These are phyloP conservation scores for Dinocampus coccinellae DNA, from an alignment of 2,888 invertebrate genomes.

Conservation along the genomic window DNA sequence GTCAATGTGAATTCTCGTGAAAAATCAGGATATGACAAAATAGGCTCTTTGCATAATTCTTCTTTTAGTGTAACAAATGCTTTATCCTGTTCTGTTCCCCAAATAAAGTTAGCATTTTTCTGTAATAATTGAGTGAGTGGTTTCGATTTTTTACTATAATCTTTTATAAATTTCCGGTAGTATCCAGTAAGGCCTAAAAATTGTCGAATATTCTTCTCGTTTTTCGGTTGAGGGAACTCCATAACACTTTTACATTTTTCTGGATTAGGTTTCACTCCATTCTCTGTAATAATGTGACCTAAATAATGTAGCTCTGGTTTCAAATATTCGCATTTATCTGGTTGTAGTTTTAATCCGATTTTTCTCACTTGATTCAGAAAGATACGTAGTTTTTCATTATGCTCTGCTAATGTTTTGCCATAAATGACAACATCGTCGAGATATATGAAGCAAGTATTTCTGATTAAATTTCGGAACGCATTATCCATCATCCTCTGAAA, in stretches of 20 bases:
- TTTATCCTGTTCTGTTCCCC: constrained; percentile 30
- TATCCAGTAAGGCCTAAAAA: constrained; percentile 49
- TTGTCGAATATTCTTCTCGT: constrained; percentile 15
- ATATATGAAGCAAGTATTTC: constrained; percentile 37
- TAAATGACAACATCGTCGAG: constrained; percentile 37
- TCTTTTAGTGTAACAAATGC: constrained; percentile 39
- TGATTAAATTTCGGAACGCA: constrained; percentile 21
- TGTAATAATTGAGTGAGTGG: constrained; percentile 47
- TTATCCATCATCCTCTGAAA: constrained; percentile 40
- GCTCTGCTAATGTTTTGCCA: not conserved
- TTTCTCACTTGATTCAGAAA: constrained; percentile 23
- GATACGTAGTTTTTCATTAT: not conserved
- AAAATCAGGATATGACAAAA: constrained; percentile 55
- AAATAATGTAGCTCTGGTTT: constrained; percentile 45
- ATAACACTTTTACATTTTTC: constrained; percentile 37
- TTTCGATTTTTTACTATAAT: constrained; percentile 45
- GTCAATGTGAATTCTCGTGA: constrained; percentile 49
- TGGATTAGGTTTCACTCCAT: constrained; percentile 49
- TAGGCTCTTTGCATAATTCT: constrained; percentile 31
- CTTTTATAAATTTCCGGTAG: constrained; percentile 48
- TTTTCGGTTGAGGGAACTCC: not conserved
- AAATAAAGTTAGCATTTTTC: constrained; percentile 41
- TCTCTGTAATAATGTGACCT: constrained; percentile 48
- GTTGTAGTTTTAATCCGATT: constrained; percentile 22
- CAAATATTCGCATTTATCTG: constrained; percentile 43